Evolutionary conservation across 2,888 invertebrate species (phyloP).

Genomic region (Folsomia manolachei): DNA sequence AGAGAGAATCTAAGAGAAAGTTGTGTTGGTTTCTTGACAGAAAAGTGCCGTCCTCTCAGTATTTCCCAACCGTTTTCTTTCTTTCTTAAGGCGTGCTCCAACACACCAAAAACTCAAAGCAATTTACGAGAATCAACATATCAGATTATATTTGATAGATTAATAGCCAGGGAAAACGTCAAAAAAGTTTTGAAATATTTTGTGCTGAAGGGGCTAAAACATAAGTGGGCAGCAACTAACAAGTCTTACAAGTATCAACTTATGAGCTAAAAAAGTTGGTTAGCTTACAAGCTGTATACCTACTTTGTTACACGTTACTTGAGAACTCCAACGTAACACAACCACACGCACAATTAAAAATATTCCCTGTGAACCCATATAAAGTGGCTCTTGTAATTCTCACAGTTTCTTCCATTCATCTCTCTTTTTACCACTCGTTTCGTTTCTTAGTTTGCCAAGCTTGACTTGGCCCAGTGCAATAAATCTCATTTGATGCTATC

Average conservation of each 20-base stretch:
- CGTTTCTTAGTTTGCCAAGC: too few species aligned
- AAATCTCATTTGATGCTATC: neutral
- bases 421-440: neutral
- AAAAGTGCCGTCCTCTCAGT: slow-evolving; percentile 18
- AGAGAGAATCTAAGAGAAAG: slow-evolving; percentile 5
- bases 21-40: slow-evolving; percentile 19
- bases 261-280: too few species aligned
- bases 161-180: slow-evolving; percentile 47
- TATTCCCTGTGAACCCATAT: too few species aligned
- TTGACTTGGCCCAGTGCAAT: neutral
- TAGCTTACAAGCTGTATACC: too few species aligned
- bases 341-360: neutral
- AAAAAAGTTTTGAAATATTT: slow-evolving; percentile 46
- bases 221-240: slow-evolving; percentile 5
- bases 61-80: slow-evolving; percentile 8
- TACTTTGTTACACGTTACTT: too few species aligned
- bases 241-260: neutral
- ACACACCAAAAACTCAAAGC: slow-evolving; percentile 19
- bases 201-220: slow-evolving; percentile 13
- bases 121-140: slow-evolving; percentile 49
- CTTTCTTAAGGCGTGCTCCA: too few species aligned
- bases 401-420: neutral
- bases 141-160: slow-evolving; percentile 52
- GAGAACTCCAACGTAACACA: too few species aligned
- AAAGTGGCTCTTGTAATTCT: neutral